Conservation (phyloP, 2,888 invertebrate species). For the Shargacucullia verbasci region DNA sequence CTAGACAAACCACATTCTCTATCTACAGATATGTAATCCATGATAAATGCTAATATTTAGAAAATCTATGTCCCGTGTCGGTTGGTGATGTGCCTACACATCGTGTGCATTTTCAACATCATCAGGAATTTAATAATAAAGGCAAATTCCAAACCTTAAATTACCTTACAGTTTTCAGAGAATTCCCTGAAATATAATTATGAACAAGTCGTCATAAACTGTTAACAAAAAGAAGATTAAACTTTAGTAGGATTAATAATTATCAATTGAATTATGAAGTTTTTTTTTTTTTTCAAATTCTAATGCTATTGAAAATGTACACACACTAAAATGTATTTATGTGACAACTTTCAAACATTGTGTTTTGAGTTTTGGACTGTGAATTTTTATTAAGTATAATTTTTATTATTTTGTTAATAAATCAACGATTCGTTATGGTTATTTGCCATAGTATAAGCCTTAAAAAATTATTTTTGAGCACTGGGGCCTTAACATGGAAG, state of each 20-base stretch:
- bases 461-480: constrained; percentile 86
- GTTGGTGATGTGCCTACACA: constrained; percentile 81
- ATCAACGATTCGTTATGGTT: constrained; percentile 72
- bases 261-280: too few relatives aligned
- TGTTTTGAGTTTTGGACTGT: constrained; percentile 77
- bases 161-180: constrained; percentile 16
- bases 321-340: constrained; percentile 70
- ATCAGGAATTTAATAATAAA: constrained; percentile 46
- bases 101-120: constrained; percentile 80
- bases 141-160: not conserved
- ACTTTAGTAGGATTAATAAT: constrained; percentile 6
- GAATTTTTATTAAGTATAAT: constrained; percentile 62
- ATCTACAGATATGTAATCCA: constrained; percentile 89
- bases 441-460: constrained; percentile 67
- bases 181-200: constrained; percentile 11
- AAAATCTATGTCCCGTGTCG: constrained; percentile 85
- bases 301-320: constrained; percentile 77
- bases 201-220: constrained; percentile 16
- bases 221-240: constrained; percentile 17
- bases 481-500: constrained; percentile 68
- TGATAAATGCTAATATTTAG: constrained; percentile 87
- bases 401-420: constrained; percentile 64
- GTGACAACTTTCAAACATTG: constrained; percentile 75
- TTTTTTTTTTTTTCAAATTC: constrained; percentile 1
- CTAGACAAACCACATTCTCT: constrained; percentile 88